These are phyloP conservation scores for Ficedula albicollis DNA, from an alignment of 2,797 vertebrate genomes.

Conservation along the genomic window DNA sequence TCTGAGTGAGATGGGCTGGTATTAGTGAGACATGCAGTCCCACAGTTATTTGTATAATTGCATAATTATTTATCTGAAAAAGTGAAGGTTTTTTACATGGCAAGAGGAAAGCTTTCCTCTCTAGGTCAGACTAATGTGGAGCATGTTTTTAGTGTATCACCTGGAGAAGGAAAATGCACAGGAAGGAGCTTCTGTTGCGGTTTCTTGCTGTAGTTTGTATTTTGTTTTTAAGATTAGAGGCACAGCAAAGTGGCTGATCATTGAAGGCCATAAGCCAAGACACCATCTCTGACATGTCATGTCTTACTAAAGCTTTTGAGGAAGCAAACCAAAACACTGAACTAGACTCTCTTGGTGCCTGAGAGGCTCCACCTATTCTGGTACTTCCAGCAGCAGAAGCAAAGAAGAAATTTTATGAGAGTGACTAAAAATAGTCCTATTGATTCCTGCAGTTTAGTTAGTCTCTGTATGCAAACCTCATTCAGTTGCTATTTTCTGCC, in stretches of 20 bases:
- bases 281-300: accelerated
- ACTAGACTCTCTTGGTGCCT: not conserved
- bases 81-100: not conserved
- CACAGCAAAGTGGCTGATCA: not conserved
- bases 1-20: not conserved
- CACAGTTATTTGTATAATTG: not conserved
- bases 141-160: not conserved
- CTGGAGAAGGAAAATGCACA: not conserved
- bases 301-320: not conserved
- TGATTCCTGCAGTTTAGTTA: not conserved
- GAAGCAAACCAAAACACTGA: not conserved
- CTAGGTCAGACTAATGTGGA: not conserved
- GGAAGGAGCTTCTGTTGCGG: not conserved
- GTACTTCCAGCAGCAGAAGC: not conserved
- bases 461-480: not conserved
- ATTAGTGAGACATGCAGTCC: not conserved
- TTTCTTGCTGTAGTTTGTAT: not conserved
- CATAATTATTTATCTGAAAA: not conserved
- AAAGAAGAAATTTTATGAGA: not conserved
- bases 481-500: not conserved
- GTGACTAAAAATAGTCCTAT: conserved; percentile 8
- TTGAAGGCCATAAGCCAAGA: not conserved
- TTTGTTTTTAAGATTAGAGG: not conserved
- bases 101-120: not conserved
- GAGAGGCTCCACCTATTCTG: not conserved